These are phyloP conservation scores for Champsocephalus gunnari DNA, from an alignment of 2,797 vertebrate genomes.

Conservation along the genomic window DNA sequence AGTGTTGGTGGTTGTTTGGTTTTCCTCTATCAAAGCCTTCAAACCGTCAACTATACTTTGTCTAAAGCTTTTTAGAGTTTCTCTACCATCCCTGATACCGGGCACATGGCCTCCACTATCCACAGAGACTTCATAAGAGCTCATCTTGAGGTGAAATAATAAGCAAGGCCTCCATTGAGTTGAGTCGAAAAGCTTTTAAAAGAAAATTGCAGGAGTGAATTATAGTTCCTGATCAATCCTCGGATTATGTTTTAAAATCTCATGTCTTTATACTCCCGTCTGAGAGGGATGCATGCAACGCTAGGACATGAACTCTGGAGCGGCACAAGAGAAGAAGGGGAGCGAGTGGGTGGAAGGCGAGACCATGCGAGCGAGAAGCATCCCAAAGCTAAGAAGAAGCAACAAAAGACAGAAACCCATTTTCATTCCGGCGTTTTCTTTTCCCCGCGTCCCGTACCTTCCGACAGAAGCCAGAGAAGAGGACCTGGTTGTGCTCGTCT, in stretches of 20 bases:
- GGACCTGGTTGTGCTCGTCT: conserved; percentile 84
- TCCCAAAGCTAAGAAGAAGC: conserved; percentile 31
- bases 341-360: not conserved
- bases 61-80: conserved; percentile 28
- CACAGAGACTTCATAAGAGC: conserved; percentile 44
- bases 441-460: conserved; percentile 82
- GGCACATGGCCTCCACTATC: conserved; percentile 34
- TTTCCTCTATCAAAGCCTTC: conserved; percentile 27
- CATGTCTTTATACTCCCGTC: not conserved
- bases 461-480: conserved; percentile 91
- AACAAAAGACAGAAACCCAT: conserved; percentile 41
- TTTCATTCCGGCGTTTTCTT: conserved; percentile 1
- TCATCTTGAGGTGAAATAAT: conserved; percentile 40
- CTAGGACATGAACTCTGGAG: conserved; percentile 8
- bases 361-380: conserved; percentile 33
- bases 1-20: conserved; percentile 16
- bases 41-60: conserved; percentile 18
- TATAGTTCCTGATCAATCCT: conserved; percentile 32
- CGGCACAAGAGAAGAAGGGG: not conserved
- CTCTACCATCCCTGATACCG: conserved; percentile 29
- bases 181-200: not conserved
- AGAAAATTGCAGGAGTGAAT: conserved; percentile 5
- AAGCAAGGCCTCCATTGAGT: not conserved
- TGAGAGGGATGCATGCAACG: conserved; percentile 17
- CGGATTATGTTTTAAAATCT: conserved; percentile 16